Conservation (phyloP, 1,140 invertebrate genomes). For the Chrysoperla carnea region DNA sequence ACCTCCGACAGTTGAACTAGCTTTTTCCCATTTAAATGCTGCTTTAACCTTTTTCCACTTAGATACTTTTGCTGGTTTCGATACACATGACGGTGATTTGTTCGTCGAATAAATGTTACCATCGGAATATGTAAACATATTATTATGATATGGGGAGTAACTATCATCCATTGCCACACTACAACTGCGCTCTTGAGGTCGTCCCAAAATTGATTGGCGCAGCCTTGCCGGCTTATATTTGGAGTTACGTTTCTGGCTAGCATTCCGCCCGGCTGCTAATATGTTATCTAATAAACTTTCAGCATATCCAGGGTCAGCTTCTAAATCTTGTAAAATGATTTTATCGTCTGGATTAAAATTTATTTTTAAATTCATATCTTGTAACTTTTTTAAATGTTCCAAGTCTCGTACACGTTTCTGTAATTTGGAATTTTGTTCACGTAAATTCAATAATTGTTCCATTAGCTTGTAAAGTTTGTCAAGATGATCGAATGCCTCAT, state of each 20-base stretch:
- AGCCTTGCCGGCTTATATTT: slow-evolving; percentile 22
- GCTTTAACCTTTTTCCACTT: slow-evolving; percentile 73
- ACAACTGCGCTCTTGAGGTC: slow-evolving; percentile 15
- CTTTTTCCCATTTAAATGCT: slow-evolving; percentile 58
- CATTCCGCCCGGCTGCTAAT: slow-evolving; percentile 20
- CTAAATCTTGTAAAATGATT: slow-evolving; percentile 26
- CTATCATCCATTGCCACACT: slow-evolving; percentile 27
- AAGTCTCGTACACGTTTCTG: slow-evolving; percentile 50
- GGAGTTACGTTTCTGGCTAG: slow-evolving; percentile 25
- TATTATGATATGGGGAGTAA: slow-evolving; percentile 14
- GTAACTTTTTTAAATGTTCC: slow-evolving; percentile 47
- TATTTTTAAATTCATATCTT: slow-evolving; percentile 32
- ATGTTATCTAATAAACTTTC: slow-evolving; percentile 36
- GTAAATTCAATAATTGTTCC: slow-evolving; percentile 51
- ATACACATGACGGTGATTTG: neutral
- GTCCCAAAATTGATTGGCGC: slow-evolving; percentile 24
- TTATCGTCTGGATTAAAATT: slow-evolving; percentile 22
- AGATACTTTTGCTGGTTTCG: slow-evolving; percentile 34
- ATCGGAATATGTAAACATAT: neutral
- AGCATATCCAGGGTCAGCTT: slow-evolving; percentile 33
- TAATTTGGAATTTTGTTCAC: slow-evolving; percentile 48
- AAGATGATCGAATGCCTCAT: slow-evolving; percentile 51
- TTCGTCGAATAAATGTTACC: neutral
- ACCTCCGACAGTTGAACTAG: slow-evolving; percentile 20
- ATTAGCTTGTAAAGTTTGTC: slow-evolving; percentile 56